Evolutionary conservation across 2,888 invertebrate species (phyloP), one percentile per base, ranked within the genome.

Genomic region (Eledona agricola): DNA sequence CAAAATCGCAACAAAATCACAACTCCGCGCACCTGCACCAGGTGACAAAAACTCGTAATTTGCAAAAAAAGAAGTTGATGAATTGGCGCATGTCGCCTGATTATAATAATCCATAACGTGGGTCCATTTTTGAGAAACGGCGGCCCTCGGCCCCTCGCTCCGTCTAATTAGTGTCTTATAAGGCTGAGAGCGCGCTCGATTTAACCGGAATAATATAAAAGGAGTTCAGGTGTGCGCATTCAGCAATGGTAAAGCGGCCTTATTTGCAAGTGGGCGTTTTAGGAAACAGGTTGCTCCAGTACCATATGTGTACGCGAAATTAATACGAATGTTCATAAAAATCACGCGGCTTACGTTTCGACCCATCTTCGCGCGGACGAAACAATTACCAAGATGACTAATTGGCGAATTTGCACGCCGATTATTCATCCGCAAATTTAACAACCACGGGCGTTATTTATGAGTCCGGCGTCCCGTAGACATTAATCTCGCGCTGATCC

Each of bases 221-320:
- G 51, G 51, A 51, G 51, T 34, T 51, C 51, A 51, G 51, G 51
- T 51, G 51, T 54, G 43, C 17, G 16, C 34, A 29, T 37, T 16
- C 38, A 31, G 45, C 45, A 46, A 43, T 35, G 43, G 51, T 51
- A 34, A 38, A 49, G 42, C 29, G 20, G 43, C 54, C 54, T 54
- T 54, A 54, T 54, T 54, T 49, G 54, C 29, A 35, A 49, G 54
- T 54, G 49, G 54, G 54, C 54, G 54, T 49, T 54, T 54, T 54
- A 54, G 49, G 54, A 54, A 54, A 54, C 54, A 54, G 54, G 54
- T 54, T 54, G 54, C 49, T 43, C 37, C 54, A 54, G 35, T 43
- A 54, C 54, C 54, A 54, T 54, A 54, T 54, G 54, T 43, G 54
- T 54, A 7, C 37, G 23, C 45, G 20, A 49, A 54, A 54, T 54